Percentiles rank a stretch among this genome's conserved stretches.
Conservation (phyloP, 2,113 vertebrate genomes). For the Struthidea cinerea region DNA sequence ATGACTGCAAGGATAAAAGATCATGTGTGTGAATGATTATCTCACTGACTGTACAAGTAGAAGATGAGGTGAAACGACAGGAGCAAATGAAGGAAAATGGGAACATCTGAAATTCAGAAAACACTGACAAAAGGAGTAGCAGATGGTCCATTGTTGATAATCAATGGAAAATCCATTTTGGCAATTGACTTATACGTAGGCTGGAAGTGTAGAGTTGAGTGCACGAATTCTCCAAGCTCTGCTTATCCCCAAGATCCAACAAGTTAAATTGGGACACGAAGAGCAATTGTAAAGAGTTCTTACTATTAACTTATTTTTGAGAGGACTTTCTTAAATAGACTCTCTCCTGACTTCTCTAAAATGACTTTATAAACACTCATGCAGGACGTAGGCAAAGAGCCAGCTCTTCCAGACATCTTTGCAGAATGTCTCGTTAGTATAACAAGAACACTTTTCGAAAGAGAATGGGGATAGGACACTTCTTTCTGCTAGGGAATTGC, state of each 20-base stretch:
- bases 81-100: not conserved
- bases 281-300: not conserved
- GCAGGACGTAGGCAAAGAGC: not conserved
- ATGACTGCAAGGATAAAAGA: not conserved
- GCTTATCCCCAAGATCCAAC: not conserved
- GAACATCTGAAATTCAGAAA: not conserved
- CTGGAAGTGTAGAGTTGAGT: not conserved
- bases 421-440: not conserved
- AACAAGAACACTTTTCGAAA: not conserved
- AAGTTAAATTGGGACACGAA: not conserved
- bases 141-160: not conserved
- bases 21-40: not conserved
- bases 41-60: not conserved
- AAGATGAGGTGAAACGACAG: not conserved
- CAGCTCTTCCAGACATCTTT: not conserved
- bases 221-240: not conserved
- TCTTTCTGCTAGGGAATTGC: not conserved
- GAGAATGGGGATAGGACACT: not conserved
- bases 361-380: not conserved
- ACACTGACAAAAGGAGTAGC: not conserved
- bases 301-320: not conserved
- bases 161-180: not conserved
- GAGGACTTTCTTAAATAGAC: not conserved
- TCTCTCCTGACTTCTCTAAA: not conserved
- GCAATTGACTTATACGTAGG: not conserved